Evolutionary conservation across 2,797 vertebrate genomes (phyloP).

Genomic region (Microtus agrestis): DNA sequence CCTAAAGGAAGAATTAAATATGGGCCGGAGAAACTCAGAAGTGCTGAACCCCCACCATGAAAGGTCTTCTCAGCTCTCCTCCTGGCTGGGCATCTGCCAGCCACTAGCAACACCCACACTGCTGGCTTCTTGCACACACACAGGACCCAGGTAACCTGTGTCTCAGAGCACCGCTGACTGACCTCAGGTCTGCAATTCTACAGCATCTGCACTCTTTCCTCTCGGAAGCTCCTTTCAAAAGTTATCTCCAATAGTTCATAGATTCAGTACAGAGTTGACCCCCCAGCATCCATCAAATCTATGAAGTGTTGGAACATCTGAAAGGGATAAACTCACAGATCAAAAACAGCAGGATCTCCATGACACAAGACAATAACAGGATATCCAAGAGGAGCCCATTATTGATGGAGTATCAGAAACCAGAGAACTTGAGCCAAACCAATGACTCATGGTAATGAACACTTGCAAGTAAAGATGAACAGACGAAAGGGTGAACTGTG

Average conservation of each 20-base stretch:
- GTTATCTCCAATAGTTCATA: background rate
- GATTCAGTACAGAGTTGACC: background rate
- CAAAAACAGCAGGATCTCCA: background rate
- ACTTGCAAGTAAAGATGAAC: background rate
- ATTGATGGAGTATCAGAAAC: background rate
- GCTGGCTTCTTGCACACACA: background rate
- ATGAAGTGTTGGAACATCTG: background rate
- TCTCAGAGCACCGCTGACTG: background rate
- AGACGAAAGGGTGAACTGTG: background rate
- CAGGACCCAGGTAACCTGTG: background rate
- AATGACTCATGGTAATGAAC: background rate
- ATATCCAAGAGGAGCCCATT: background rate
- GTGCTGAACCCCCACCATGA: background rate
- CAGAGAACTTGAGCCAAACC: background rate
- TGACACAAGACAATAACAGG: background rate
- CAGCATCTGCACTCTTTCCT: conserved; percentile 9
- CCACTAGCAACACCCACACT: background rate
- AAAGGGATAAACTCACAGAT: background rate
- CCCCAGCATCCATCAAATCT: background rate
- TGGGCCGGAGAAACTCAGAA: background rate
- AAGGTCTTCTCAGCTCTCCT: background rate
- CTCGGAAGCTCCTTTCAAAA: conserved; percentile 8
- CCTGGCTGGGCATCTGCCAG: background rate
- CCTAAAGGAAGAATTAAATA: background rate
- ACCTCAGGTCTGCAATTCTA: background rate